A percentile compares a stretch with the other conserved stretches of the same genome.
Evolutionary conservation across 2,888 invertebrate genomes (phyloP).

Genomic region (Pyrrhosoma nymphula): DNA sequence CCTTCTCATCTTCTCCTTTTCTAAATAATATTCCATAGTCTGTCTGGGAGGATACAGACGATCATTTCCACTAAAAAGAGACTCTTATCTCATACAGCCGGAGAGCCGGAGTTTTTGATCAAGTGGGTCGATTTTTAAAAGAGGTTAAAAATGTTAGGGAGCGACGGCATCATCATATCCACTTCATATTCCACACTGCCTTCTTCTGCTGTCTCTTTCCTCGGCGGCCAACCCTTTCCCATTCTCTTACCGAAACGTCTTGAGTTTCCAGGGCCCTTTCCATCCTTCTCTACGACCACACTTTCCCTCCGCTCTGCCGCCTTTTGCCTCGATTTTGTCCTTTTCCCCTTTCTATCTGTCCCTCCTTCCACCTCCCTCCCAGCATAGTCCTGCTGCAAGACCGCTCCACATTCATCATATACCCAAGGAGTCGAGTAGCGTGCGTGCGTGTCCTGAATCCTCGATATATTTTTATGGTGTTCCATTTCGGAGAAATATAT

Average conservation of each 20-base stretch:
- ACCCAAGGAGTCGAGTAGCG: neutral
- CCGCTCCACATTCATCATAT: conserved; percentile 24
- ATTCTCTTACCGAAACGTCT: neutral
- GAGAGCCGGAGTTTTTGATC: too few species aligned
- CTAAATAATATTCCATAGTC: too few species aligned
- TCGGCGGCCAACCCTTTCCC: too few species aligned
- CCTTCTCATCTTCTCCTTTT: too few species aligned
- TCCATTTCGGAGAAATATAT: conserved; percentile 13
- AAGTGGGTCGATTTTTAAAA: neutral
- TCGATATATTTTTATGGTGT: conserved; percentile 36
- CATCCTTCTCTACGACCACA: neutral
- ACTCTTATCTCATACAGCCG: too few species aligned
- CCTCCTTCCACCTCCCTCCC: neutral
- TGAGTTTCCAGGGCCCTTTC: neutral
- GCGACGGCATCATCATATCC: neutral
- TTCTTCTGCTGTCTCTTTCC: neutral
- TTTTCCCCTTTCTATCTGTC: neutral
- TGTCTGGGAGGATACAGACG: too few species aligned
- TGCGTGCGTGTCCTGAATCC: conserved; percentile 23
- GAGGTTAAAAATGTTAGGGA: neutral
- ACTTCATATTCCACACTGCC: neutral
- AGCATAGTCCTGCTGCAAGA: neutral
- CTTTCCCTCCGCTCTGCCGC: neutral
- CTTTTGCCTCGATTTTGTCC: neutral
- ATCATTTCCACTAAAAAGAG: too few species aligned